Conservation (phyloP, 2,797 vertebrate genomes). For the Bovichtus variegatus region DNA sequence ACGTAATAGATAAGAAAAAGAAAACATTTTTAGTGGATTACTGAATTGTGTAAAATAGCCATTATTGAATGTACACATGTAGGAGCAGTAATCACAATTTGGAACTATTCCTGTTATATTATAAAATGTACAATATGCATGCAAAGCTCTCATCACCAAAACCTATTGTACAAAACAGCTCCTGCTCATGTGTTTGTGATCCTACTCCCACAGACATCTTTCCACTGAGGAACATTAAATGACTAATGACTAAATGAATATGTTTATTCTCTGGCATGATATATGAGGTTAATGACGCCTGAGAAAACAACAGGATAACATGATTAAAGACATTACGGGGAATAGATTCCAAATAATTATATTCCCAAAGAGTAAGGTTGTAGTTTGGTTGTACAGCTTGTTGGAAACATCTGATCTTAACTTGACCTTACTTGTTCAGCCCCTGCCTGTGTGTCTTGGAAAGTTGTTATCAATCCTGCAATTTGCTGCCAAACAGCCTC, state of each 20-base stretch:
- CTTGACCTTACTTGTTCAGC: slow-evolving; percentile 16
- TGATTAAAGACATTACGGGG: not conserved
- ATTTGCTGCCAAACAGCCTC: slow-evolving; percentile 16
- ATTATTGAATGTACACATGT: not conserved
- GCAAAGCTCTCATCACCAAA: slow-evolving; percentile 8
- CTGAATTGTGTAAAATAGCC: slow-evolving; percentile 12
- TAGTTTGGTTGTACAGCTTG: slow-evolving; percentile 6
- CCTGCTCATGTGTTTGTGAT: not conserved
- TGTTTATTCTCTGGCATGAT: not conserved
- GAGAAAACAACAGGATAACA: slow-evolving; percentile 18
- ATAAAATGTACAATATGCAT: not conserved
- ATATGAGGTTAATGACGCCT: not conserved
- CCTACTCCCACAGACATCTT: not conserved
- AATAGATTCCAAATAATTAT: slow-evolving; percentile 2
- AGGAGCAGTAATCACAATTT: not conserved
- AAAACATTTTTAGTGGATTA: not conserved
- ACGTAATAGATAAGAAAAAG: not conserved
- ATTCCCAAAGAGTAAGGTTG: not conserved
- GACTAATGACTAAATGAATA: not conserved
- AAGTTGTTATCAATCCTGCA: slow-evolving; percentile 27
- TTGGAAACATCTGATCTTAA: slow-evolving; percentile 5
- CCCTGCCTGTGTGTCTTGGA: slow-evolving; percentile 23
- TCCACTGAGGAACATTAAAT: not conserved
- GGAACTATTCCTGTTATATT: not conserved
- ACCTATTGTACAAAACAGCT: not conserved